Evolutionary conservation across 2,113 vertebrate species (phyloP), one percentile per base, ranked within the genome.

Genomic region (Hydrolagus affinis): DNA sequence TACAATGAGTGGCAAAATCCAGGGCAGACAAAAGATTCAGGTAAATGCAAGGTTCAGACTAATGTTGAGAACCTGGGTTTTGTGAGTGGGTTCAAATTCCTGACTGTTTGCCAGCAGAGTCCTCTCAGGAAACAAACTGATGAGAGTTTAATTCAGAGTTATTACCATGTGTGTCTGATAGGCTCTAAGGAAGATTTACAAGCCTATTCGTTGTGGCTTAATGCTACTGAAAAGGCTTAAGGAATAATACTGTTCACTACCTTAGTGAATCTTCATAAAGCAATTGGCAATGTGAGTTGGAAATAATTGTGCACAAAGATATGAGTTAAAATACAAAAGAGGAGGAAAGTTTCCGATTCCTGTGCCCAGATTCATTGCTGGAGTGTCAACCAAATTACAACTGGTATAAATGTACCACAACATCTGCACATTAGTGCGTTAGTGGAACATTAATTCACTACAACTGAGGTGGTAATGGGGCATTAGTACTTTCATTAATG

Each of bases 121-220:
- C 56, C n/a, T 28, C n/a, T 62, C 76, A 28, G 76, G 57, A 78
- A 78, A 15, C 23, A 78, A 78, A 62, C n/a, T 28, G 57, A 80
- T 80, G 23, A 62, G 12, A 80, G 10, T 25, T 62, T 62, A 80
- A 80, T 80, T 80, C 59, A 77, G 57, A 80, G 75, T 62, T 62
- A 64, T 62, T 80, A 62, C 76, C 59, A 80, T 80, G 25, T 64
- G 11, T 62, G 59, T 62, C 57, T 12, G 57, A 80, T 6, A 25
- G n/a, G 8, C 59, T 78, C n/a, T 28, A 60, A 77, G 75, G n/a
- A 78, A 21, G 73, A 75, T 19, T 75, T 56, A 75, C 32, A 80
- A 80, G 11, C 23, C 59, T 28, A 23, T 12, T 80, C 76, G 60
- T 62, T 28, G 6, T 62, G 75, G 44, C 56, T 78, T 78, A 21